phyloP scores from a whole-genome alignment of 2,113 vertebrate genomes.

The Rhinolophus ferrumequinum region DNA sequence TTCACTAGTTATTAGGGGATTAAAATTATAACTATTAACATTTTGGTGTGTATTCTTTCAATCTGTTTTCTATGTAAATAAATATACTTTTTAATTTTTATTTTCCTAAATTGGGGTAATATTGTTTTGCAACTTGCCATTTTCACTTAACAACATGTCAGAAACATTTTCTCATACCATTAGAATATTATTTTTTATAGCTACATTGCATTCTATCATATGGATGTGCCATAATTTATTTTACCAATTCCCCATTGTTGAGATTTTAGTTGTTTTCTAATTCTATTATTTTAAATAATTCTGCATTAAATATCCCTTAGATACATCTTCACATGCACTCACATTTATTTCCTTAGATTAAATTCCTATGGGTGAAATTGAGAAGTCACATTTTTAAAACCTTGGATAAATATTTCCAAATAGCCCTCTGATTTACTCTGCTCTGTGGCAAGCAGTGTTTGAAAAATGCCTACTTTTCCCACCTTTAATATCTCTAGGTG shows the following conservation, averaged over 20 bases:
- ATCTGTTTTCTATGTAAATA: constrained; percentile 37
- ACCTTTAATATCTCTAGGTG: not conserved
- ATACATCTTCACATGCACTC: not conserved
- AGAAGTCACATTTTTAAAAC: not conserved
- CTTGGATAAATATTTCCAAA: constrained; percentile 45
- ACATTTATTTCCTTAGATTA: constrained; percentile 29
- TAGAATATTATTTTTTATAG: not conserved
- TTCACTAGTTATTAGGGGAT: not conserved
- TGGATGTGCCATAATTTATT: not conserved
- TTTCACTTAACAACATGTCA: not conserved
- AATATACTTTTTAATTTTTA: not conserved
- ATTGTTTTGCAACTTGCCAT: not conserved
- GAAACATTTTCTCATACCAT: not conserved
- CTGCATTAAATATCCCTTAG: not conserved
- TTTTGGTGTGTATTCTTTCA: not conserved
- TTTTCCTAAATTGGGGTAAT: not conserved
- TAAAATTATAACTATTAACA: not conserved
- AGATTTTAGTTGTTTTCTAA: constrained; percentile 9
- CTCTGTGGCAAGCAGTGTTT: not conserved
- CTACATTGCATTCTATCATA: not conserved
- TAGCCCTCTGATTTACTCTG: not conserved
- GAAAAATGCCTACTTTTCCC: constrained; percentile 6
- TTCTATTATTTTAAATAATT: constrained; percentile 40
- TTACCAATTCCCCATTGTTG: not conserved
- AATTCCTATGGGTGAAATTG: not conserved